phyloP scores from a whole-genome alignment of 2,797 vertebrate species.

The Tarsius wallacei region DNA sequence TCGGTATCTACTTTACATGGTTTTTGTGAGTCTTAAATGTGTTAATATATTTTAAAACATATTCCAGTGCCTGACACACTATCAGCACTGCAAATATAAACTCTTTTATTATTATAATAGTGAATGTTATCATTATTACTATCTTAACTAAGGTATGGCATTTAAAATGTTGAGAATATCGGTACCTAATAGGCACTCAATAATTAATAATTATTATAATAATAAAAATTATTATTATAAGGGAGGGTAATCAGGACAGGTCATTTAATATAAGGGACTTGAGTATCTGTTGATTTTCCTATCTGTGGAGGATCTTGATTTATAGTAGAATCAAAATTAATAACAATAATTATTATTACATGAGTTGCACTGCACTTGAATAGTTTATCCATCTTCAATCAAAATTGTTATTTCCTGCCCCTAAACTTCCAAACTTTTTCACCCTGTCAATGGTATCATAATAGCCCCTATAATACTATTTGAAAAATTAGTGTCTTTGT shows the following conservation, averaged over 20 bases:
- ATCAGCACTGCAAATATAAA: neutral
- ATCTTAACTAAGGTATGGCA: neutral
- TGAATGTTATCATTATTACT: neutral
- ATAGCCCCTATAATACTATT: neutral
- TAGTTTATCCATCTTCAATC: neutral
- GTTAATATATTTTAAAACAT: slow-evolving; percentile 7
- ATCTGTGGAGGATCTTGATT: neutral
- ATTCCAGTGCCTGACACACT: neutral
- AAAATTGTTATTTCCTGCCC: neutral
- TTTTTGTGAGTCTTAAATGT: slow-evolving; percentile 28
- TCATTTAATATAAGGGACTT: neutral
- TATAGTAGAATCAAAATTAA: neutral
- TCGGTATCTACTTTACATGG: neutral
- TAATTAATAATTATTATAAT: neutral
- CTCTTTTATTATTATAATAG: neutral
- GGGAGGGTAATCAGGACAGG: neutral
- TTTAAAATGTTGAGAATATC: neutral
- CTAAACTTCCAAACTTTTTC: neutral
- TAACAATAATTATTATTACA: neutral
- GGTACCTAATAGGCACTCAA: neutral
- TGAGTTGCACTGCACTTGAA: neutral
- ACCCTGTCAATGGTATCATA: neutral
- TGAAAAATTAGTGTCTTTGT: neutral
- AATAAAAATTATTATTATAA: neutral
- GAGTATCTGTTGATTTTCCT: neutral